Percentiles rank a stretch among this genome's conserved stretches.
Conservation (phyloP, 2,113 vertebrate species). For the Candoia aspera region DNA sequence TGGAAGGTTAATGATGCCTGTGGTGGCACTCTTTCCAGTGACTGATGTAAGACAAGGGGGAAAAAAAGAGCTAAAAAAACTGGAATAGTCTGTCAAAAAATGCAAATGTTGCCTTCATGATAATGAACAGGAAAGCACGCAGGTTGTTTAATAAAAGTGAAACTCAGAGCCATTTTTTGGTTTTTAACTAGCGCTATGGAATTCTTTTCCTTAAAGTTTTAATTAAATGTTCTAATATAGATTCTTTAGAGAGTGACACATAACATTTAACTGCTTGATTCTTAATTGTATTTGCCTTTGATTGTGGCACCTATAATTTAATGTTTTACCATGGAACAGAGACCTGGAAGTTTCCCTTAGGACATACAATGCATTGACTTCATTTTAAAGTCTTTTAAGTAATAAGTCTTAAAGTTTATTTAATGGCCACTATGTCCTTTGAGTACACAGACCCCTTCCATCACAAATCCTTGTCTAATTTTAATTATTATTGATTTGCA, state of each 20-base stretch:
- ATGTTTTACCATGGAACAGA: slow-evolving; percentile 71
- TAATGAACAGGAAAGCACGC: slow-evolving; percentile 82
- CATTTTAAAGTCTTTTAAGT: slow-evolving; percentile 80
- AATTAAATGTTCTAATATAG: slow-evolving; percentile 89
- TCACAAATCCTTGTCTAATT: slow-evolving; percentile 86
- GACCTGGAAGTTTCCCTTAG: slow-evolving; percentile 78
- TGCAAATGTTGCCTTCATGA: slow-evolving; percentile 89
- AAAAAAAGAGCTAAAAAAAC: slow-evolving; percentile 81
- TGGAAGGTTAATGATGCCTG: slow-evolving; percentile 95
- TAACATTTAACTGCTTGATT: slow-evolving; percentile 87
- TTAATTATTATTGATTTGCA: slow-evolving; percentile 94
- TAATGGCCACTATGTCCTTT: slow-evolving; percentile 82
- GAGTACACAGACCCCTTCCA: slow-evolving; percentile 70
- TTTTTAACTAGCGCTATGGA: slow-evolving; percentile 70
- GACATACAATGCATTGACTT: slow-evolving; percentile 74
- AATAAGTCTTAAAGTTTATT: slow-evolving; percentile 86
- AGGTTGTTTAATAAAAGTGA: slow-evolving; percentile 76
- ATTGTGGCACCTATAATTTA: slow-evolving; percentile 75
- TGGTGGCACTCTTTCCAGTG: slow-evolving; percentile 87
- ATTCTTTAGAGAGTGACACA: slow-evolving; percentile 84
- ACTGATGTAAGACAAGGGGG: slow-evolving; percentile 85
- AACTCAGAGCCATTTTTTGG: slow-evolving; percentile 70
- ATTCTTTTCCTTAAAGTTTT: slow-evolving; percentile 78
- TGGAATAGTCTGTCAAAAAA: slow-evolving; percentile 86
- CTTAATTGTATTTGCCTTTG: slow-evolving; percentile 82